These are phyloP conservation scores for Nothoprocta perdicaria DNA, from an alignment of 2,113 vertebrate species.

Conservation along the genomic window DNA sequence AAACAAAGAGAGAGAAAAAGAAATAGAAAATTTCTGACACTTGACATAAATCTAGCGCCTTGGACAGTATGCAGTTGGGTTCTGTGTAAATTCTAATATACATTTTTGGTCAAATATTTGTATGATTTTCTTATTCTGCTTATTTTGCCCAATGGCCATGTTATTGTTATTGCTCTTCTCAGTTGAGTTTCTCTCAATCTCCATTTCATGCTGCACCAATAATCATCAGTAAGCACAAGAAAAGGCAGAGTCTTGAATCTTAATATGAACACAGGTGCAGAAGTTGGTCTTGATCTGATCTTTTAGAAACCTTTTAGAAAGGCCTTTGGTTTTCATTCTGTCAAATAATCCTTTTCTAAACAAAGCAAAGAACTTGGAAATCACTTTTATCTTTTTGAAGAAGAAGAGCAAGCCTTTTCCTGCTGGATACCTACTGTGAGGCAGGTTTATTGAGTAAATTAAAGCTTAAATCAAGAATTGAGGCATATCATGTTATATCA, in stretches of 20 bases:
- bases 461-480: slow-evolving; percentile 36
- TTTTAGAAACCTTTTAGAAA: background rate
- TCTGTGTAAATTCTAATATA: background rate
- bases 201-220: background rate
- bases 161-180: background rate
- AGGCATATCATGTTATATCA: background rate
- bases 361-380: background rate
- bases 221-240: background rate
- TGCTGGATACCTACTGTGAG: background rate
- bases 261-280: background rate
- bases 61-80: background rate
- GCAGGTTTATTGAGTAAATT: slow-evolving; percentile 10
- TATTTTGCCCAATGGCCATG: background rate
- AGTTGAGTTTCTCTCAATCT: background rate
- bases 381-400: background rate
- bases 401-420: background rate
- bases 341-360: background rate
- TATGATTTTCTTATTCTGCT: background rate
- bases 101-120: background rate
- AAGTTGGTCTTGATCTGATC: background rate
- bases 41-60: background rate
- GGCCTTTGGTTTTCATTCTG: background rate
- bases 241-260: background rate
- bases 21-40: background rate
- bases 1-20: background rate